Evolutionary conservation across 2,888 invertebrate genomes (phyloP), one percentile per base, ranked within the genome.

Genomic region (Apodemia duryi): DNA sequence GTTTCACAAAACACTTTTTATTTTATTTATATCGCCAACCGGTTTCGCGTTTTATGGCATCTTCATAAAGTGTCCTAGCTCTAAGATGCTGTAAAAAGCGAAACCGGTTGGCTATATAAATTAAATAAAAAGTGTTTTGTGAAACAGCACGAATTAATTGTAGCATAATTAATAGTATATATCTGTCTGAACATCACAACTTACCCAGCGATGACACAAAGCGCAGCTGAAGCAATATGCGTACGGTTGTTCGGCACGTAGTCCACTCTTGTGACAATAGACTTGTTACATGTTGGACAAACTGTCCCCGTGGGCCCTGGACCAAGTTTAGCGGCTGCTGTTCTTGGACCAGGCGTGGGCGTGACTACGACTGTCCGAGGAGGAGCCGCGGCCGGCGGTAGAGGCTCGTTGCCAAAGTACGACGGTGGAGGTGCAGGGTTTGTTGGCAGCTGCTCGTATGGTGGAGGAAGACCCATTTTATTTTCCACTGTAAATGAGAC

Each of bases 391-490:
- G 85, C 84, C 3, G 86, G 88, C 0, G 88, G 88, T 46, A 46
- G 11, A 2, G 89, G 88, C 66, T 84, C 82, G 69, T 83, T 81
- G 0, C 89, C 91, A 69, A 89, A 90, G 75, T 91, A 91, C 1
- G 89, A 86, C 0, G 90, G 91, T 1, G 91, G 91, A 2, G 91
- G 90, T 2, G 81, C 84, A 6, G 87, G 85, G 68, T 84, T 87
- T 0, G 86, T 79, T 10, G 82, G 75, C n/a, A 79, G 73, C 64
- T 83, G 85, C 68, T 90, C 85, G 71, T 91, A 90, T 1, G 91
- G 88, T 4, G 91, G 91, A 0, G 91, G 91, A 2, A 91, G 74
- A 13, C 91, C 91, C 87, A 91, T 90, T 77, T 91, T 91, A 68
- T 91, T 91, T 77, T 91, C 91, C 91, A 91, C 91, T 91, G 83